phyloP scores from a whole-genome alignment of 30 jellyfish, hydroid and myxozoan species.

The Phacellophora camtschatica region DNA sequence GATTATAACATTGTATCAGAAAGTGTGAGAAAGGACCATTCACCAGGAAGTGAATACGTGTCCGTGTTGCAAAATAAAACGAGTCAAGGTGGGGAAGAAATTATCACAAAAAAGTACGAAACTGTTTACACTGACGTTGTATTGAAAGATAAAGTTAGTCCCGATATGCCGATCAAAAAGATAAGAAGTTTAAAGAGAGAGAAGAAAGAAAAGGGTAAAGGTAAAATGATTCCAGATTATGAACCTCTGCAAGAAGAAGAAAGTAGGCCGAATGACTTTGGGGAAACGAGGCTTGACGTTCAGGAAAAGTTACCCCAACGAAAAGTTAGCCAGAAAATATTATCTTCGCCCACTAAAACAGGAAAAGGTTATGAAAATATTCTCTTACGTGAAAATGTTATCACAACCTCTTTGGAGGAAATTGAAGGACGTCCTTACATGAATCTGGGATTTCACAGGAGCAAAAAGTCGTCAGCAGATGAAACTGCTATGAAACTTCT shows the following conservation, averaged over 20 bases:
- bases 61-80: neutral
- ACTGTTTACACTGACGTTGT: constrained; percentile 45
- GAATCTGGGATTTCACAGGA: constrained; percentile 41
- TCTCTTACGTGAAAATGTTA: constrained; percentile 12
- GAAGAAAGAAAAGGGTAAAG: constrained; percentile 12
- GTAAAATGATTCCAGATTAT: neutral
- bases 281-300: neutral
- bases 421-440: constrained; percentile 49
- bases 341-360: constrained; percentile 42
- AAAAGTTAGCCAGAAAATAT: constrained; percentile 26
- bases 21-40: neutral
- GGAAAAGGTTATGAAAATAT: constrained; percentile 48
- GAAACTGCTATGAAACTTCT: constrained; percentile 45
- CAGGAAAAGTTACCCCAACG: constrained; percentile 11
- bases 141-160: constrained; percentile 14
- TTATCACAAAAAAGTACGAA: neutral
- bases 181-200: constrained; percentile 8
- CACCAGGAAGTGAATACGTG: neutral
- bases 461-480: constrained; percentile 31
- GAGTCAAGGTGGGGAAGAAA: neutral
- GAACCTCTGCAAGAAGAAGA: neutral
- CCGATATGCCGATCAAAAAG: constrained; percentile 35
- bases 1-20: neutral
- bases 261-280: neutral
- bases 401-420: constrained; percentile 31